A percentile compares a stretch with the other conserved stretches of the same genome.
These are phyloP conservation scores for Mystacides longicornis DNA, from an alignment of 2,888 invertebrate genomes.

Conservation along the genomic window DNA sequence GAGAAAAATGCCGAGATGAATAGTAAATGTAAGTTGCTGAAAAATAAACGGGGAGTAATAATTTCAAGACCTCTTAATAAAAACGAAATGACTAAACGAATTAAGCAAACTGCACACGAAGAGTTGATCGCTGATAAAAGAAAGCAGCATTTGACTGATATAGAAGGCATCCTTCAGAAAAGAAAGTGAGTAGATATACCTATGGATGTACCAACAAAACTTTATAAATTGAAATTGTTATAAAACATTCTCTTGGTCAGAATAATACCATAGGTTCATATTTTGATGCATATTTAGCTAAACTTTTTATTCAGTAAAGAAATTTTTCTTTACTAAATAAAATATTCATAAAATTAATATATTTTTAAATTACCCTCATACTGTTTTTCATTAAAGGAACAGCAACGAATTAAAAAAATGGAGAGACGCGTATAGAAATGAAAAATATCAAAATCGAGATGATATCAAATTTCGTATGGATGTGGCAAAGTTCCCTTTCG, in stretches of 20 bases:
- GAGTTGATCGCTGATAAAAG: slow-evolving; percentile 50
- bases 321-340: not conserved
- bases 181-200: slow-evolving; percentile 52
- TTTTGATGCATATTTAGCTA: not conserved
- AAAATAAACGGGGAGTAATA: slow-evolving; percentile 41
- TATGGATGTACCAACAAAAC: no score
- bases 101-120: slow-evolving; percentile 39
- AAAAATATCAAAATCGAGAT: slow-evolving; percentile 30
- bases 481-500: slow-evolving; percentile 43
- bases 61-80: slow-evolving; percentile 30
- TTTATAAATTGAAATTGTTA: slow-evolving; percentile 3
- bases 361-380: no score
- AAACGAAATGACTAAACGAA: slow-evolving; percentile 33
- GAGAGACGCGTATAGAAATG: slow-evolving; percentile 41
- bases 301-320: not conserved
- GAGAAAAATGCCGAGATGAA: no score
- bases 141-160: slow-evolving; percentile 46
- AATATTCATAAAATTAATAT: not conserved
- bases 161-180: slow-evolving; percentile 52
- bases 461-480: slow-evolving; percentile 31
- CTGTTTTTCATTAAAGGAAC: slow-evolving; percentile 31
- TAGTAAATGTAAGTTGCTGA: slow-evolving; percentile 38
- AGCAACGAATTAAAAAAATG: slow-evolving; percentile 46
- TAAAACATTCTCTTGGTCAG: not conserved
- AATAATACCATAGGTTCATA: not conserved